Base-by-base conservation (phyloP, 2,888 invertebrate species). In the Junonia oenone region DNA sequence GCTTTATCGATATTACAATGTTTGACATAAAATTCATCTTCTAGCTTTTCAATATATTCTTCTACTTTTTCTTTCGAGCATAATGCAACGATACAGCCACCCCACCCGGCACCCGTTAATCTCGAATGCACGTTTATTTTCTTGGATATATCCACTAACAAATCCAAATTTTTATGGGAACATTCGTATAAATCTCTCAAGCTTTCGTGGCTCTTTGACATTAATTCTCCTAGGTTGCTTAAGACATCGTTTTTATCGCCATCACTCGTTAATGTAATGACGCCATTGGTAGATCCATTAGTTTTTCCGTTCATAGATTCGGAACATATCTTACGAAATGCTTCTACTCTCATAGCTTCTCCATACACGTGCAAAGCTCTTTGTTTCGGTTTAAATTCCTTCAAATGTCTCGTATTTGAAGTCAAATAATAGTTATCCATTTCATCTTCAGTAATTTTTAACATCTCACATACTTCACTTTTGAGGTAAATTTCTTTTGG, bases 41-140 rank as follows among this genome's bases (percentile, higher is more conserved):
- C 93, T 52, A 98, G 81, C 48, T 85, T 86, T 14, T 92, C 80
- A 40, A 97, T 92, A 75, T 96, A 97, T 60, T 91, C 81, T 11
- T 92, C 80, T 5, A 95, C 93, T 60, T 92, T 91, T 46, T 93
- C 91, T 55, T 92, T 91, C 0, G 92, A 91, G 52, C 96, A 93
- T 63, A 98, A 85, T 14, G 98, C 97, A 9, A 99, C 98, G 52
- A 95, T 93, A 81, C 99, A 99, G 4, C 99, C 99, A 33, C 99
- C 99, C 99, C 99, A 99, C 91, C 98, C 98, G 27, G 99, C 99
- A 31, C 99, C 99, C 1, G 99, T 99, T 35, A 99, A 90, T 49
- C 99, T 93, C n/a, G 97, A 96, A 38, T 97, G 96, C n/a, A 95
- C 86, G 19, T 92, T 92, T 58, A 92, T 89, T 48, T 93, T 92